These are phyloP conservation scores for Sinonovacula constricta DNA, from an alignment of 1,140 invertebrate species.

Conservation along the genomic window DNA sequence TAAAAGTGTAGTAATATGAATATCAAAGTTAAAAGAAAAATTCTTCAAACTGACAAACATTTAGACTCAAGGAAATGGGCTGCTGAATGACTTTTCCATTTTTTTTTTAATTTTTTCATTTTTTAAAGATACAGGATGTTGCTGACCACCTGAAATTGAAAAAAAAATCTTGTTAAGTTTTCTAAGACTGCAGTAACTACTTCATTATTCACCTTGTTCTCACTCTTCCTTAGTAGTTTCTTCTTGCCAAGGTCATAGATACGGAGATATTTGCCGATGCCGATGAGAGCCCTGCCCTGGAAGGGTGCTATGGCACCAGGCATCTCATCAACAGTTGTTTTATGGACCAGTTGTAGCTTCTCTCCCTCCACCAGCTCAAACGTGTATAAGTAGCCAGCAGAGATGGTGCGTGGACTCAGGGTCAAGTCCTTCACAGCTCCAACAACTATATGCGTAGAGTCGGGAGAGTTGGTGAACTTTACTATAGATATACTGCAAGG, in stretches of 20 bases:
- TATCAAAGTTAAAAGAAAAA: too few species aligned
- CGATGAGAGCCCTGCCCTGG: conserved; percentile 94
- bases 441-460: conserved; percentile 89
- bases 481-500: conserved; percentile 85
- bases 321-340: conserved; percentile 96
- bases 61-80: too few species aligned
- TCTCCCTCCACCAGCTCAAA: conserved; percentile 86
- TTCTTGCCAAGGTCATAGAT: conserved; percentile 99
- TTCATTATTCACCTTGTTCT: conserved; percentile 89
- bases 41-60: too few species aligned
- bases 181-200: too few species aligned
- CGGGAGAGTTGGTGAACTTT: conserved; percentile 85
- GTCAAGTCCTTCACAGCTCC: conserved; percentile 95
- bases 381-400: conserved; percentile 91
- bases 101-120: too few species aligned
- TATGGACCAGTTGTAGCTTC: conserved; percentile 93
- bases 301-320: conserved; percentile 80
- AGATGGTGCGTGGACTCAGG: conserved; percentile 90
- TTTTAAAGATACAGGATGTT: too few species aligned
- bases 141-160: too few species aligned
- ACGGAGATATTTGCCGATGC: conserved; percentile 93
- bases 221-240: conserved; percentile 97
- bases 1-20: too few species aligned
- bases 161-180: too few species aligned
- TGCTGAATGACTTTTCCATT: too few species aligned